These are phyloP conservation scores for Premnoplex brunnescens DNA, from an alignment of 2,797 vertebrate genomes.

Conservation along the genomic window DNA sequence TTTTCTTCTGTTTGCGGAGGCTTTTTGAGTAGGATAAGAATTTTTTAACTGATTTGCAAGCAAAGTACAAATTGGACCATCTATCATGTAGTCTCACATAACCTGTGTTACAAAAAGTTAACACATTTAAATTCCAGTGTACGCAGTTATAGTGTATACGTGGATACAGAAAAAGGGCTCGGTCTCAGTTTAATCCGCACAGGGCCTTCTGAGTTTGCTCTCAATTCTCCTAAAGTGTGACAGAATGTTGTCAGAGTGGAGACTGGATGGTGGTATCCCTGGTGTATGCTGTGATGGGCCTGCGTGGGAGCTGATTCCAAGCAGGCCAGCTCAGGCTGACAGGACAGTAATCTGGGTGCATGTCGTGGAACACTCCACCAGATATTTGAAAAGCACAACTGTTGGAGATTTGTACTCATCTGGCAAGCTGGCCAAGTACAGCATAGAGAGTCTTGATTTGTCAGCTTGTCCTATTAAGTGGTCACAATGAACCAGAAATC, in stretches of 20 bases:
- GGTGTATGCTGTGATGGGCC: not conserved
- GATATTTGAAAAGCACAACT: not conserved
- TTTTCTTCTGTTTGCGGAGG: not conserved
- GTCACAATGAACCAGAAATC: not conserved
- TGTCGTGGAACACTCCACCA: accelerated
- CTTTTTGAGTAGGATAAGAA: not conserved
- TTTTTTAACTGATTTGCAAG: not conserved
- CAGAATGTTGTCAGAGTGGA: not conserved
- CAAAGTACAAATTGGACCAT: not conserved
- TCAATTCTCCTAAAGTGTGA: accelerated
- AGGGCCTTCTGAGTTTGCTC: not conserved
- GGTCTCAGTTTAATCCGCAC: not conserved
- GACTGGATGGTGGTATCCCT: not conserved
- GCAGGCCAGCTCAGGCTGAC: not conserved
- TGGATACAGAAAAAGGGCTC: not conserved
- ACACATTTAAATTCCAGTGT: not conserved
- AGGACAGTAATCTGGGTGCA: not conserved
- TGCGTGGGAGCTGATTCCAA: not conserved
- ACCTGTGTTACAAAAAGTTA: not conserved
- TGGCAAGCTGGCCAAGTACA: not conserved
- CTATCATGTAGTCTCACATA: not conserved
- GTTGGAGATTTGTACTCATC: not conserved
- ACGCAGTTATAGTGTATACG: not conserved
- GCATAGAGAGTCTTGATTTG: not conserved
- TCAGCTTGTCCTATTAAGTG: not conserved